Base-by-base conservation (phyloP, 2,888 invertebrate genomes). In the Eilema sororculum region DNA sequence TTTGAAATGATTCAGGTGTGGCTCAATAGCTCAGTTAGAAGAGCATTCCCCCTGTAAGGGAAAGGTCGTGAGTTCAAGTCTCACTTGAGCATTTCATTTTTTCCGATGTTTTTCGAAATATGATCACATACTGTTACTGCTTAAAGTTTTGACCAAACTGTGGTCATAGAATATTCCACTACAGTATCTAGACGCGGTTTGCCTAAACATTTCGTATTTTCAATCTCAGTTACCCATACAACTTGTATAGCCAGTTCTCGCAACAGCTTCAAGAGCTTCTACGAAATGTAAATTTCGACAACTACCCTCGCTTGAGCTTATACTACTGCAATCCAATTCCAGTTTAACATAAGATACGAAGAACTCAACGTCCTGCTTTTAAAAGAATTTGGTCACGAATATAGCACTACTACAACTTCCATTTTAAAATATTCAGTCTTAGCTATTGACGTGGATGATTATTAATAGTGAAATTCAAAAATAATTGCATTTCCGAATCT, bases 391-490 rank as follows among this genome's bases (percentile, higher is more conserved):
- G n/a, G n/a, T n/a, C n/a, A n/a, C n/a, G n/a, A n/a, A n/a, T n/a
- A n/a, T n/a, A n/a, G n/a, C n/a, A n/a, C n/a, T n/a, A n/a, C n/a
- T n/a, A 20, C 52, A n/a, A n/a, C 52, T n/a, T 52, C n/a, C n/a
- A 52, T 52, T 52, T 20, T 52, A n/a, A 52, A 52, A 52, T 52
- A n/a, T 52, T 52, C 52, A 52, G 52, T 20, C n/a, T 52, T 46
- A 20, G 2, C 16, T 20, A 46, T 8, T 33, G 20, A 20, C n/a
- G 9, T 10, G 60, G 28, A 60, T 60, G 60, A 60, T 30, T 30
- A 20, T 30, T 16, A 60, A n/a, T 33, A 60, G 60, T 60, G 60
- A 60, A 59, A 59, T 59, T 25, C 6, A 52, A 30, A 62, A 62
- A 41, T 41, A 62, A 62, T 37, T 62, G 16, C 37, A 41, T 41